Evolutionary conservation across 2,888 invertebrate genomes (phyloP), one percentile per base, ranked within the genome.

Genomic region (Empis stercorea): DNA sequence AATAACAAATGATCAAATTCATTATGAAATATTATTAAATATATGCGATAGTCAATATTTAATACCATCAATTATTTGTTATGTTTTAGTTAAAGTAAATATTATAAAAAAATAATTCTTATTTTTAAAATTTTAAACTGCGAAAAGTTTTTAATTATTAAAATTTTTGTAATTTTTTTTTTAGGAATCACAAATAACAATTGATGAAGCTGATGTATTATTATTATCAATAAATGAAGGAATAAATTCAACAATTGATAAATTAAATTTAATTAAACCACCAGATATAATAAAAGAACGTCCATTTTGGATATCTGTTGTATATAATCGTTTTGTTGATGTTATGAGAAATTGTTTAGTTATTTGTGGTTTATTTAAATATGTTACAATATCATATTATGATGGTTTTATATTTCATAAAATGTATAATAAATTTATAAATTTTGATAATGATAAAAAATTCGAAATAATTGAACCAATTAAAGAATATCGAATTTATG

Each of bases 361-460:
- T 7, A 10, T 49, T 20, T 52, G 48, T 13, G 52, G 52, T 3
- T 30, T 52, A 17, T 44, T 30, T 37, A 23, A 45, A 13, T 48
- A 37, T 27, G 14, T 45, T 13, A 44, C 46, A 13, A 6, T 11
- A 14, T 34, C 36, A 10, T 37, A 42, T 34, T 52, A 34, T 32
- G 52, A 52, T 46, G 52, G 52, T 10, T 52, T 20, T 15, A 40
- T 52, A 16, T 52, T 52, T 45, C 52, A 52, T 43, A 50, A 50
- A 46, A 48, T 50, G 49, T 48, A 47, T 37, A 10, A 11, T 4
- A 48, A 46, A 27, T 52, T 45, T 42, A 15, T 42, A 30, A 9
- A 4, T 7, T 27, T 48, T n/a, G 13, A 27, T 7, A 30, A 14
- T 11, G 48, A 45, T n/a, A 17, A 30, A 14, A 48, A 45, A 30